These are phyloP conservation scores for Psittacula cyanocephala DNA, from an alignment of 2,113 vertebrate species.

Conservation along the genomic window DNA sequence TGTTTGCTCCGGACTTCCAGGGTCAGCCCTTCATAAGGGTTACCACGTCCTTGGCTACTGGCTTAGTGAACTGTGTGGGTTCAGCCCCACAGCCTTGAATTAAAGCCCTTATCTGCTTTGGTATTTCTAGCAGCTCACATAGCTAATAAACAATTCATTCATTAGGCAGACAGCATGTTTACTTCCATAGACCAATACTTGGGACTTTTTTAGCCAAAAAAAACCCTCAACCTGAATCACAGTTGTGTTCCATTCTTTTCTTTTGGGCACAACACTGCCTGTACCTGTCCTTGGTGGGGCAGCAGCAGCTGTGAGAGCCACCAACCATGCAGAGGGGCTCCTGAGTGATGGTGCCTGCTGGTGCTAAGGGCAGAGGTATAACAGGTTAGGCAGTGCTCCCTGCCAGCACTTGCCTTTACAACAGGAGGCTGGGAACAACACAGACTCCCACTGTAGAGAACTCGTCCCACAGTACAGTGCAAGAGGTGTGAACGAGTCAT, in stretches of 20 bases:
- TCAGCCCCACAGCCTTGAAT: background rate
- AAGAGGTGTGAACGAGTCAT: background rate
- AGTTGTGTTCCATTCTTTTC: rapidly evolving
- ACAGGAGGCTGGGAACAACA: background rate
- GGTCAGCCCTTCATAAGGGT: background rate
- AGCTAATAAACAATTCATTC: conserved; percentile 2
- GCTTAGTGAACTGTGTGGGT: background rate
- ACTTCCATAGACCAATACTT: background rate
- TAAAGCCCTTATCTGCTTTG: background rate
- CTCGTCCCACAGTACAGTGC: rapidly evolving
- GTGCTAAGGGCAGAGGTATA: rapidly evolving
- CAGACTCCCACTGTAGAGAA: background rate
- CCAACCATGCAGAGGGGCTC: rapidly evolving
- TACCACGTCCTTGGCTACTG: background rate
- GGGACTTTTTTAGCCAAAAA: background rate
- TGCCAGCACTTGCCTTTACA: background rate
- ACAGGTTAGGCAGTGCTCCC: background rate
- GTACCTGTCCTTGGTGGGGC: background rate
- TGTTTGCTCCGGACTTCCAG: rapidly evolving
- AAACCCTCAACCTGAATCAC: rapidly evolving
- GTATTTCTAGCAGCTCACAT: conserved; percentile 11
- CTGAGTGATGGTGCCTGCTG: rapidly evolving
- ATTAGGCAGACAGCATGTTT: background rate
- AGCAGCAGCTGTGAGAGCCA: background rate
- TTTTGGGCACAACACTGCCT: background rate